These are phyloP conservation scores for Meles meles DNA, from an alignment of 2,113 vertebrate genomes.

Conservation along the genomic window DNA sequence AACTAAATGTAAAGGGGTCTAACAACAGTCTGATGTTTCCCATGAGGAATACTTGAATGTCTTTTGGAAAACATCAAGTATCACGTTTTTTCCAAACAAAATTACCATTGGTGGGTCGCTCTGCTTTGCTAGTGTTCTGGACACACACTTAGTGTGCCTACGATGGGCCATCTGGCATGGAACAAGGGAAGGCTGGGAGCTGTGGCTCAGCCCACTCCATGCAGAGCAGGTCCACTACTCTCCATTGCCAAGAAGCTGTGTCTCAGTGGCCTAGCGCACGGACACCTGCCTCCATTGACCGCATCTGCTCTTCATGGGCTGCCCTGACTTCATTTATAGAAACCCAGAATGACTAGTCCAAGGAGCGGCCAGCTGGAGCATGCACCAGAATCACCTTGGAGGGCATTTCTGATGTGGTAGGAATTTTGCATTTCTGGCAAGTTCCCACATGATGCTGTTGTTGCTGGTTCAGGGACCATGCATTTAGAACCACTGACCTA, in stretches of 20 bases:
- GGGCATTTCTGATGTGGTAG: background rate
- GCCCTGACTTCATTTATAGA: background rate
- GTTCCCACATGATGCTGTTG: background rate
- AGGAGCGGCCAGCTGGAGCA: background rate
- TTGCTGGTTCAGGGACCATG: background rate
- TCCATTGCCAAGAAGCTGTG: background rate
- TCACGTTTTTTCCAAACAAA: background rate
- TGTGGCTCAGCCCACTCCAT: background rate
- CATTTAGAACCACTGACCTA: background rate
- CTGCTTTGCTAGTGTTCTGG: background rate
- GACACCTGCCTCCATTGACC: background rate
- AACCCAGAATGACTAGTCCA: background rate
- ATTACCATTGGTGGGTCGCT: background rate
- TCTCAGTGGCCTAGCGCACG: background rate
- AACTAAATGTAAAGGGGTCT: background rate
- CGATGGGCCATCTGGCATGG: background rate
- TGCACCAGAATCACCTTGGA: background rate
- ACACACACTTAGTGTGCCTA: background rate
- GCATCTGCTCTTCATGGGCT: background rate
- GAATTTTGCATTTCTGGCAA: conserved; percentile 13
- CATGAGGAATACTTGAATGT: background rate
- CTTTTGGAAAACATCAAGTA: background rate
- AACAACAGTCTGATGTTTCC: background rate
- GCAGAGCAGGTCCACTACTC: background rate
- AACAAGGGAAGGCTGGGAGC: background rate